Conservation (phyloP, 1,140 invertebrate species). For the Idris sp. region DNA sequence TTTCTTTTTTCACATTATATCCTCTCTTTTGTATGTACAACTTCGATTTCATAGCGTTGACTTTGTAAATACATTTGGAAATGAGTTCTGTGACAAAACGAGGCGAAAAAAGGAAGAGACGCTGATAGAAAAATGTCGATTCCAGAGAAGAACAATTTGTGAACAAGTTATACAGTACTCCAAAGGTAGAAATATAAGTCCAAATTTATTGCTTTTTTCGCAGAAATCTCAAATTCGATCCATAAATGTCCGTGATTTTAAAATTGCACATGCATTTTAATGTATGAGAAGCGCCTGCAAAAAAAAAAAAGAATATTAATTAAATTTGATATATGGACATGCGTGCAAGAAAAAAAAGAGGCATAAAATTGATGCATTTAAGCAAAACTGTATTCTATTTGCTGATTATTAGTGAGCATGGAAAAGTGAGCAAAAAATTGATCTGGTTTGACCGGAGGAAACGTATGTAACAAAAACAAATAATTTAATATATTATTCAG, state of each 20-base stretch:
- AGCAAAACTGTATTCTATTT: constrained; percentile 57
- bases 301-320: no score
- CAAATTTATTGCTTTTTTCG: constrained; percentile 30
- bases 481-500: constrained; percentile 71
- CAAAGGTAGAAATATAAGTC: constrained; percentile 34
- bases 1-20: not conserved
- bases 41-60: constrained; percentile 37
- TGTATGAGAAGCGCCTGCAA: no score
- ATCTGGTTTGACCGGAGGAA: constrained; percentile 55
- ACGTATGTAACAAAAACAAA: constrained; percentile 64
- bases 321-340: no score
- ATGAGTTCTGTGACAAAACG: constrained; percentile 8
- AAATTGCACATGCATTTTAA: no score
- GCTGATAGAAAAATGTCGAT: constrained; percentile 20
- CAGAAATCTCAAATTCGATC: constrained; percentile 7
- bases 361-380: constrained; percentile 15
- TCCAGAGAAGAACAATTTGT: constrained; percentile 13
- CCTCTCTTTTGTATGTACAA: constrained; percentile 20
- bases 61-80: constrained; percentile 47
- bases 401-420: constrained; percentile 57
- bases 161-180: constrained; percentile 15
- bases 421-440: constrained; percentile 61
- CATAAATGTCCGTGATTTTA: no score
- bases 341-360: no score
- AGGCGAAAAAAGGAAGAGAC: constrained; percentile 5